These are phyloP conservation scores for Cetoscarus ocellatus DNA, from an alignment of 2,797 vertebrate species.

Conservation along the genomic window DNA sequence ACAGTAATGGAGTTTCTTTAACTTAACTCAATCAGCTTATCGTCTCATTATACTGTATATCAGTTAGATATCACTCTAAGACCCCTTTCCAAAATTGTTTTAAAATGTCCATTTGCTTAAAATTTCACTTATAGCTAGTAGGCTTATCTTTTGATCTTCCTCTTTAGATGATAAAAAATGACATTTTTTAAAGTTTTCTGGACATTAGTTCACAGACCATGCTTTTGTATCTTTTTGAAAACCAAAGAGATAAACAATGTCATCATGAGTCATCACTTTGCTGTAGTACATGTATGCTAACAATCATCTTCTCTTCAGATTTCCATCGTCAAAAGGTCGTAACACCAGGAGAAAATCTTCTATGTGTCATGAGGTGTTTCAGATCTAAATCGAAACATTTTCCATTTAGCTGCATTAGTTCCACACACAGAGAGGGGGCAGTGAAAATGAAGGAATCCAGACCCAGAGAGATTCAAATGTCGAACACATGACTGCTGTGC, in stretches of 20 bases:
- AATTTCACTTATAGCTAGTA: too few species aligned
- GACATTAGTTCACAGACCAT: too few species aligned
- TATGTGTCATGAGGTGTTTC: constrained; percentile 53
- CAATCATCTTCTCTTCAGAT: neutral
- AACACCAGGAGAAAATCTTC: neutral
- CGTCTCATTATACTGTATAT: too few species aligned
- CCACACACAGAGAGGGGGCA: constrained; percentile 23
- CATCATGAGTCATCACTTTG: neutral
- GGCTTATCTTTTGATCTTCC: too few species aligned
- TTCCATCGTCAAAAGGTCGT: neutral
- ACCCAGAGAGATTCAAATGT: neutral
- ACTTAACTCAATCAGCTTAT: too few species aligned
- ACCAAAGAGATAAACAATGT: neutral
- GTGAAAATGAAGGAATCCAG: constrained; percentile 40
- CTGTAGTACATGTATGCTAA: neutral
- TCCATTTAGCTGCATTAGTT: constrained; percentile 46
- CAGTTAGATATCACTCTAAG: too few species aligned
- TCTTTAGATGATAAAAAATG: too few species aligned
- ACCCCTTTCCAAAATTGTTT: too few species aligned
- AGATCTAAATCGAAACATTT: constrained; percentile 24
- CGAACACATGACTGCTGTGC: constrained; percentile 40
- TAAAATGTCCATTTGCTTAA: too few species aligned
- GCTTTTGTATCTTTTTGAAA: too few species aligned
- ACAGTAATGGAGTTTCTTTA: too few species aligned
- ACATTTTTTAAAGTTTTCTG: too few species aligned